These are phyloP conservation scores for Coecobrya sp. DNA, from an alignment of 2,888 invertebrate genomes.

Conservation along the genomic window DNA sequence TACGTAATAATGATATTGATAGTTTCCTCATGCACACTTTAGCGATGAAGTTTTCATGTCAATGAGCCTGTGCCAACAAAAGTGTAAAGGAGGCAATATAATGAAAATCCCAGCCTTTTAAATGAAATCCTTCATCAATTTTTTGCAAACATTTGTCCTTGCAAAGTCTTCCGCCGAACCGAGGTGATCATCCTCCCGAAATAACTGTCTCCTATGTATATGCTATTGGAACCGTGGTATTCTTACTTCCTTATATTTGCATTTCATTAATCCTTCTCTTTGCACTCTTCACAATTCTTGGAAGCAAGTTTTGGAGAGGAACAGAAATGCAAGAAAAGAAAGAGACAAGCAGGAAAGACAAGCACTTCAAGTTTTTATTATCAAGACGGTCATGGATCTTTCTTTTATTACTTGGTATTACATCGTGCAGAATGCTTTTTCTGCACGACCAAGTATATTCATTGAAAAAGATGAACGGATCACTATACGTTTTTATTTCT, in stretches of 20 bases:
- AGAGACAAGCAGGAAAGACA: slow-evolving; percentile 2
- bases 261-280: slow-evolving; percentile 52
- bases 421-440: not conserved
- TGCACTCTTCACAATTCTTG: not conserved
- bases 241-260: slow-evolving; percentile 38
- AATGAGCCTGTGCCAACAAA: slow-evolving; percentile 24
- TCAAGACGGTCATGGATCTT: not conserved
- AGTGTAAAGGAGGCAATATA: not conserved
- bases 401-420: not conserved
- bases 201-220: not conserved
- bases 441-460: not conserved
- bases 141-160: slow-evolving; percentile 23
- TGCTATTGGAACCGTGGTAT: slow-evolving; percentile 6
- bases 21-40: slow-evolving; percentile 15
- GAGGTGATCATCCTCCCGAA: not conserved
- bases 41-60: not conserved
- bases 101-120: slow-evolving; percentile 5
- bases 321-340: not conserved
- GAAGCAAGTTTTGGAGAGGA: not conserved
- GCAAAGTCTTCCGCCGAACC: not conserved
- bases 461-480: not conserved
- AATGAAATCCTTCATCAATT: slow-evolving; percentile 15
- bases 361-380: slow-evolving; percentile 41
- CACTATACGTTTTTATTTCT: slow-evolving; percentile 22
- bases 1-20: slow-evolving; percentile 23